Base-by-base conservation (phyloP, 2,797 vertebrate species). In the Sebastes flavidus region DNA sequence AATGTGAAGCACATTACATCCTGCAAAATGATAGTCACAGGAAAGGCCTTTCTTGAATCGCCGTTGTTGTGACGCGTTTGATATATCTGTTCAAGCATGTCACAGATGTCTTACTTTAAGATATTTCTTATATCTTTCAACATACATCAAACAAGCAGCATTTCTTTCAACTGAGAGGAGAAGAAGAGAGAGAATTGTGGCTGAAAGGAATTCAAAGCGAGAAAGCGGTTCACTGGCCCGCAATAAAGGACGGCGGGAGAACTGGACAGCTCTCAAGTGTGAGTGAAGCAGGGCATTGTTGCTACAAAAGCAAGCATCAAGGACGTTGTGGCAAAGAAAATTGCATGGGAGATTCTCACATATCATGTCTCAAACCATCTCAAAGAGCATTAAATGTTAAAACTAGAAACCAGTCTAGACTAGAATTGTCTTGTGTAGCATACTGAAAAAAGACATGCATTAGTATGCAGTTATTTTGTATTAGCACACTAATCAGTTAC, bases 401-500 rank as follows among this genome's bases (percentile, higher is more conserved):
- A 32, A 27, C n/a, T 27, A 4, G n/a, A 38, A 22, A 58, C 8
- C 18, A 20, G 20, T 42, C 25, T 38, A 5, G 46, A n/a, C 46
- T 0, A 20, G 46, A 49, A 49, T 20, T 49, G 55, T 14, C 6
- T 69, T 52, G 36, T 52, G 34, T 65, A 32, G 46, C 4, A 36
- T 4, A 8, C 18, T 62, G 66, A n/a, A 14, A 62, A 52, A 38
- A 49, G 12, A 1, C 65, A 8, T 2, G 10, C 22, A 75, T 85
- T 81, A 87, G 25, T 52, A 69, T 82, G 68, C 70, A 52, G 36
- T 65, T 77, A 80, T 80, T 73, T 78, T 79, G 9, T 52, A 56
- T 87, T 55, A 65, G 72, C 49, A 20, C 38, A 18, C 55, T 82
- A 81, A 89, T 78, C 72, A 87, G 62, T 81, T 78, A 49, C 55